Base-by-base conservation (phyloP, 2,888 invertebrate species). In the Branchinecta sandiegonensis region DNA sequence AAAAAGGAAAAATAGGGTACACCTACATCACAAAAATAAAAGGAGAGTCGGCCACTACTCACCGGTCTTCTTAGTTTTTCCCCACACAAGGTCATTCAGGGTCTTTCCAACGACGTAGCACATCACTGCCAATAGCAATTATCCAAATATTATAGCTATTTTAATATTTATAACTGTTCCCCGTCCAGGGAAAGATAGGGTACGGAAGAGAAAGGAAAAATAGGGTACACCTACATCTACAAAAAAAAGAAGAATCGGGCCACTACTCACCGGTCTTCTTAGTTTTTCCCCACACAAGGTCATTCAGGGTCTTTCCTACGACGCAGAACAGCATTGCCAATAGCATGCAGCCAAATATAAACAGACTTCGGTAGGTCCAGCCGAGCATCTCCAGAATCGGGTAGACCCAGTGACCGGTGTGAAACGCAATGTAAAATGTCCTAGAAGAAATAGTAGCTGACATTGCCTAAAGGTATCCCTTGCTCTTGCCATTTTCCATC, bases 391-490 rank as follows among this genome's bases (percentile, higher is more conserved):
- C 84, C 72, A 95, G 81, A 65, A 96, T 83, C 0, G 94, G 94
- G 77, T 96, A 96, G 0, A 94, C 93, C 95, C 95, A 95, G 72
- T 86, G 80, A 64, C 89, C 88, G 46, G 87, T 85, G 72, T 83
- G 68, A 66, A 68, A 70, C 0, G 72, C 72, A 64, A 72, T 72
- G 65, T 68, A 68, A 48, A 70, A 68, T 11, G 71, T 71, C 72
- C 72, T 72, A 68, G 14, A 71, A 47, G 10, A 23, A 14, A 50
- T 46, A 70, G 17, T 13, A 69, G 14, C 17, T 37, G 37, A 3
- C 37, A 37, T 37, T 6, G 37, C 37, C 37, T 5, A 5, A 37
- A 37, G 37, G 2, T 37, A 5, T 37, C 37, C 37, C 37, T 37
- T 37, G 6, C 37, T 37, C 37, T 37, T 37, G 37, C 37, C 6